Evolutionary conservation across 23 tunicate species (phyloP), one percentile per base, ranked within the genome.

Genomic region (Phallusia fumigata): DNA sequence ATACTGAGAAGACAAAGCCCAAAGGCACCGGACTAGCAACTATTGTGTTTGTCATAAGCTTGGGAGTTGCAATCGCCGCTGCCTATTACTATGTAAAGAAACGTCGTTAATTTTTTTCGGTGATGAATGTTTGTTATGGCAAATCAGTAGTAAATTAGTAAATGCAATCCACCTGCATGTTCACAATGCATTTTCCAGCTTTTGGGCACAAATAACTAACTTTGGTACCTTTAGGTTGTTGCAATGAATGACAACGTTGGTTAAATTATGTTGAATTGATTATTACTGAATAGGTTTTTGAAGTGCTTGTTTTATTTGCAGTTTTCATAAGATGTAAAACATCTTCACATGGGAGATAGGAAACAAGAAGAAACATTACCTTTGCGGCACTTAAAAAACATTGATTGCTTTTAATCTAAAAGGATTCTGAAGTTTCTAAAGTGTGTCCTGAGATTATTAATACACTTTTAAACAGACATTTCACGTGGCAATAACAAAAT

Each of bases 241-340:
- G n/a, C n/a, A n/a, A n/a, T n/a, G n/a, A n/a, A n/a, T n/a, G n/a
- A n/a, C 10, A 40, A 5, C 10, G 47, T 40, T 40, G 8, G 5
- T 40, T 40, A 40, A 10, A 40, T 3, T 40, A 3, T 5, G 10
- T 5, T 10, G 47, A 40, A 40, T 40, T 40, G 47, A 5, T 3
- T 5, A 40, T 40, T 3, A 40, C 13, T 58, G 69, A 6, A 6
- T 58, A 21, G 69, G 11, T 58, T 21, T 24, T 58, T 58, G 69
- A 58, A 58, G 3, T 58, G 69, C 69, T 58, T 58, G 28, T 58
- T 58, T 58, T 58, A 2, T 58, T 58, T 58, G 69, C 69, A 58
- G 69, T 58, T 58, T 24, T 58, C 69, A 21, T 58, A 58, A 58
- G 69, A 58, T 58, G 69, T 58, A 58, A 58, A 58, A 58, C 69